Base-by-base conservation (phyloP, 2,113 vertebrate genomes). In the Glareola pratincola region DNA sequence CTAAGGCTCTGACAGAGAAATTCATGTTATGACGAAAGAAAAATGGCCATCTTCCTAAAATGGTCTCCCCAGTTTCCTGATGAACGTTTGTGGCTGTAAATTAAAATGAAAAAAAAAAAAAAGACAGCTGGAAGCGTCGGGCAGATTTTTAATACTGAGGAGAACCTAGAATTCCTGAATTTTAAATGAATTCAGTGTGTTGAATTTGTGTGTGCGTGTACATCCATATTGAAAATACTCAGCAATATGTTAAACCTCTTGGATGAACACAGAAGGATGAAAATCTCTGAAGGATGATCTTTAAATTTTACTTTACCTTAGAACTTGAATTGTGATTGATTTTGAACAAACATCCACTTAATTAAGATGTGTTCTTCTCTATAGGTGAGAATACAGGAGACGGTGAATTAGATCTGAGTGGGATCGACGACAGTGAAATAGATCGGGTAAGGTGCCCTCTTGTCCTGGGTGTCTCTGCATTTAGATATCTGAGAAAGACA, bases 351-450 rank as follows among this genome's bases (percentile, higher is more conserved):
- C 39, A 24, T 10, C 27, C 8, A 8, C 37, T 36, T 97, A 91
- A 98, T 91, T 77, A 62, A 92, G 88, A 60, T 96, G 59, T 96
- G 53, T 72, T 67, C 88, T 97, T 92, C 85, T 78, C 91, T 96
- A 80, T 95, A 99, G 99, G 97, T 94, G 98, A 97, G 24, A 95
- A 94, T 12, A 94, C 96, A 3, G 99, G 98, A 75, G 98, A 98
- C 1, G 99, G 99, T 2, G 99, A 99, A 84, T 97, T 99, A 93
- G 99, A 99, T 97, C 98, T 99, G 96, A 99, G 98, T 8, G 99
- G 99, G 72, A 99, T 99, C 0, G 99, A 99, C 1, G 99, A 99
- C 97, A 96, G 94, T 4, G 99, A 99, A 98, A 99, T 99, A 12
- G 99, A 99, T 97, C 98, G 98, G 98, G 99, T 99, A 96, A 97